A percentile compares a stretch with the other conserved stretches of the same genome.
Evolutionary conservation across 2,888 invertebrate genomes (phyloP).

Genomic region (Stenotaenia linearis): DNA sequence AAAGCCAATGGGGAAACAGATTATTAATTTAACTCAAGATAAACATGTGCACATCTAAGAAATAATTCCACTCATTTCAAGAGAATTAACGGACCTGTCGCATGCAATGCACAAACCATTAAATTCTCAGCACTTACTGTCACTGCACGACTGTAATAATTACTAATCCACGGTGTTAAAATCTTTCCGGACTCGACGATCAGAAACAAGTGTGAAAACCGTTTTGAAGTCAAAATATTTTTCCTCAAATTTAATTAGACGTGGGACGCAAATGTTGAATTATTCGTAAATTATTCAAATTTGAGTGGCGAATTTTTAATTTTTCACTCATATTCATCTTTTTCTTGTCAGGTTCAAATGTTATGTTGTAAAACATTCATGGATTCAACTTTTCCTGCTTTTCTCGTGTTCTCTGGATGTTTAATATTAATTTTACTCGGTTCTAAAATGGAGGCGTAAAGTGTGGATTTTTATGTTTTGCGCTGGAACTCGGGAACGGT

Average conservation of each 20-base stretch:
- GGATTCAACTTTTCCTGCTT: too few species aligned
- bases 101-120: neutral
- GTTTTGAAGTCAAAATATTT: neutral
- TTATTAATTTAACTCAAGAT: neutral
- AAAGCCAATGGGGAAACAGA: neutral
- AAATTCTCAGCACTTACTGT: neutral
- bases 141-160: neutral
- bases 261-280: neutral
- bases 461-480: too few species aligned
- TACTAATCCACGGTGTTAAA: neutral
- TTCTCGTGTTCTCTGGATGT: too few species aligned
- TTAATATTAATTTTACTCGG: too few species aligned
- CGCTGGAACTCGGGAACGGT: too few species aligned
- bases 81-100: neutral
- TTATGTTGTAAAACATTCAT: neutral
- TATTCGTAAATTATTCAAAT: neutral
- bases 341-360: neutral
- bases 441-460: too few species aligned
- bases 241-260: neutral
- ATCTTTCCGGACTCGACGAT: neutral
- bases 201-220: neutral
- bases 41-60: slow-evolving; percentile 5
- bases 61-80: neutral
- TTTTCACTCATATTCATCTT: neutral
- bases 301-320: neutral